phyloP scores from a whole-genome alignment of 2,797 vertebrate species.

The Tachyglossus aculeatus region DNA sequence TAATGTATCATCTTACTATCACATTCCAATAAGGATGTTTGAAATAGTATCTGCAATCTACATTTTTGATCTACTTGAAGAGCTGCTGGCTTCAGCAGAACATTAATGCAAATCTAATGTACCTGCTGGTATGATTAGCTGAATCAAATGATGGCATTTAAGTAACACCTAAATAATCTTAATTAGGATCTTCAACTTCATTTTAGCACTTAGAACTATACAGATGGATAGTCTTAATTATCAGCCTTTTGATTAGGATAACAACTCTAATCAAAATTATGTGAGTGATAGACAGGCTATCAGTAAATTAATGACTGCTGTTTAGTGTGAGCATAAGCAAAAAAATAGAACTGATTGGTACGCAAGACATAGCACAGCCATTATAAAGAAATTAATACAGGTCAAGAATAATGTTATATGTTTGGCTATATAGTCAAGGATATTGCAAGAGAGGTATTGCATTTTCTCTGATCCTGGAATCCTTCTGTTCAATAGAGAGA shows the following conservation, averaged over 20 bases:
- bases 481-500: too few relatives aligned
- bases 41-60: conserved; percentile 70
- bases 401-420: not conserved
- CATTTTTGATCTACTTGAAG: conserved; percentile 75
- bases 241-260: conserved; percentile 86
- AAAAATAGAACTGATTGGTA: conserved; percentile 59
- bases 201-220: conserved; percentile 78
- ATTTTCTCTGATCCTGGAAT: not conserved
- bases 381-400: conserved; percentile 38
- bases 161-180: conserved; percentile 85
- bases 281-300: conserved; percentile 80
- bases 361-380: conserved; percentile 51
- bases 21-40: conserved; percentile 66
- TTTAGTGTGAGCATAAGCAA: conserved; percentile 70
- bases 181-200: conserved; percentile 81
- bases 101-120: conserved; percentile 84
- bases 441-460: not conserved
- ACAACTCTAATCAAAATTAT: conserved; percentile 84
- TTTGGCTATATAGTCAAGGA: not conserved
- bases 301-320: conserved; percentile 82
- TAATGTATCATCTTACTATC: conserved; percentile 64
- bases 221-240: conserved; percentile 85
- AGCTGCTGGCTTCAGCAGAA: conserved; percentile 75
- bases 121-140: conserved; percentile 83
- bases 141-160: conserved; percentile 84